Percentiles rank a stretch among this genome's conserved stretches.
Evolutionary conservation across 2,797 vertebrate genomes (phyloP).

Genomic region (Muscicapa comitata): DNA sequence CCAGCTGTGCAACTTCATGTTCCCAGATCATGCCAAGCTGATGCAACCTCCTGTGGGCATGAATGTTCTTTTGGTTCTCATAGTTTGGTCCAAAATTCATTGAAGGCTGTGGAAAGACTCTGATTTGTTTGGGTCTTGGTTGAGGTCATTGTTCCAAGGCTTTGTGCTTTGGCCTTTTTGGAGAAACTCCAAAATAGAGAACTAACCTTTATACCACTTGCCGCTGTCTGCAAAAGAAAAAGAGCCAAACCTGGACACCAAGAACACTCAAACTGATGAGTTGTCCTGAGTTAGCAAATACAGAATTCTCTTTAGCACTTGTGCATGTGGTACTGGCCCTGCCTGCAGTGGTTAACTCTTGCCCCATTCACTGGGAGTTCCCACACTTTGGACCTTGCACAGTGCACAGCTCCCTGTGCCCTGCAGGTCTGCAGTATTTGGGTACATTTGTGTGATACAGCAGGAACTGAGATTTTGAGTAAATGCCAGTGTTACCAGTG

Average conservation of each 20-base stretch:
- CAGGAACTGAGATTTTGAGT: neutral
- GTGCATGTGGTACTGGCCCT: neutral
- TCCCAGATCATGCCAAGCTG: neutral
- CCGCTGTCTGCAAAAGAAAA: neutral
- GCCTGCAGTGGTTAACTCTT: neutral
- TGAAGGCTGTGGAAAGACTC: neutral
- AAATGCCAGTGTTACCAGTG: neutral
- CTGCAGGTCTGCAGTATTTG: neutral
- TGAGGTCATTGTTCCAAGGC: neutral
- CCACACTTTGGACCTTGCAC: neutral
- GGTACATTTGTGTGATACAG: neutral
- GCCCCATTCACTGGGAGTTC: neutral
- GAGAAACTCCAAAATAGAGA: neutral
- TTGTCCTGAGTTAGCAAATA: neutral
- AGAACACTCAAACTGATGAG: neutral
- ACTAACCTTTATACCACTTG: neutral
- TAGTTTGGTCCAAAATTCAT: neutral
- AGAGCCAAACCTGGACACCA: neutral
- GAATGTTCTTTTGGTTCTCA: neutral
- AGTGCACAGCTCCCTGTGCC: neutral
- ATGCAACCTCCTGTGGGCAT: neutral
- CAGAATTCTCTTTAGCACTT: neutral
- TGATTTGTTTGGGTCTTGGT: neutral
- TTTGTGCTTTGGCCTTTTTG: neutral
- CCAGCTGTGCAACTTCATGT: neutral